A percentile compares a stretch with the other conserved stretches of the same genome.
These are phyloP conservation scores for Propithecus coquereli DNA, from an alignment of 2,113 vertebrate species.

Conservation along the genomic window DNA sequence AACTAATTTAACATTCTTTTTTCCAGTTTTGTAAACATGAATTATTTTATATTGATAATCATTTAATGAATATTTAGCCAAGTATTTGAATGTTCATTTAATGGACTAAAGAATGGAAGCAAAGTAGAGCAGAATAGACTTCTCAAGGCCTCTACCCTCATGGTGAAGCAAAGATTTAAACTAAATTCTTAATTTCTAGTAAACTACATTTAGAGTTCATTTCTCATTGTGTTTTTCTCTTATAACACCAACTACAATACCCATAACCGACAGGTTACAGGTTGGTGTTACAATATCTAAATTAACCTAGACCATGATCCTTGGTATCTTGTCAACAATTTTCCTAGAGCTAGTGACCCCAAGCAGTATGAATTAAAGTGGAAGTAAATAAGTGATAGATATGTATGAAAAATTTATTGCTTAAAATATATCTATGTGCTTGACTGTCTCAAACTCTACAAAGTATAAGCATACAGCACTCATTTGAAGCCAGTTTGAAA, in stretches of 20 bases:
- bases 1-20: neutral
- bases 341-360: neutral
- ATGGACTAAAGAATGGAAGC: neutral
- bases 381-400: neutral
- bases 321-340: neutral
- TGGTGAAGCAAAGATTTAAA: conserved; percentile 9
- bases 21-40: conserved; percentile 16
- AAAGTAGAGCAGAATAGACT: conserved; percentile 3
- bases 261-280: neutral
- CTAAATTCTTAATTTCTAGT: conserved; percentile 3
- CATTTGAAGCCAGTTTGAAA: neutral
- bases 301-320: neutral
- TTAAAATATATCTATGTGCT: neutral
- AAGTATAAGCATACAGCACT: neutral
- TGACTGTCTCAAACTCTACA: neutral
- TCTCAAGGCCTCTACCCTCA: neutral
- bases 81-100: neutral
- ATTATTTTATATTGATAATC: neutral
- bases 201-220: neutral
- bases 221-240: neutral
- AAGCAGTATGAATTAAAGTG: neutral
- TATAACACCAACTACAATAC: neutral
- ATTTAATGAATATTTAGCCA: neutral
- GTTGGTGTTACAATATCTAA: neutral
- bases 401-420: neutral